A percentile compares a stretch with the other conserved stretches of the same genome.
These are phyloP conservation scores for Baryphthengus martii DNA, from an alignment of 2,113 vertebrate species.

Conservation along the genomic window DNA sequence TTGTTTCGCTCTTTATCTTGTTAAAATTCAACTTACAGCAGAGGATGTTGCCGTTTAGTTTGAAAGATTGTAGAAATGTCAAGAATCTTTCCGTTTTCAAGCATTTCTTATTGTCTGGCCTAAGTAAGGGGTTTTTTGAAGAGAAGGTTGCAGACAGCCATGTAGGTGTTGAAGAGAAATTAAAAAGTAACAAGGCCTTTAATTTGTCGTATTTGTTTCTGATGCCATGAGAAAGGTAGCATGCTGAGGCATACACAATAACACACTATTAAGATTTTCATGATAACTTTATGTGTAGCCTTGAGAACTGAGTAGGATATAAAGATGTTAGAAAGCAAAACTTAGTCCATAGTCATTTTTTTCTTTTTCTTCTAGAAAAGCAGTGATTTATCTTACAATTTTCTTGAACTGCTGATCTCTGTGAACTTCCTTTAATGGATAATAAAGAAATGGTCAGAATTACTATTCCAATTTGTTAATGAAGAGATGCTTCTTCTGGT, in stretches of 20 bases:
- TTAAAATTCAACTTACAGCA: neutral
- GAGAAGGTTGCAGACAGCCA: neutral
- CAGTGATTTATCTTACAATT: neutral
- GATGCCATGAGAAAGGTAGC: neutral
- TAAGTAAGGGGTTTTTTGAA: neutral
- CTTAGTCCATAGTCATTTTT: neutral
- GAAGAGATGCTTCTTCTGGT: neutral
- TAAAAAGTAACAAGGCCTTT: neutral
- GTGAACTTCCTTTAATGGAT: neutral
- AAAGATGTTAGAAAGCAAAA: neutral
- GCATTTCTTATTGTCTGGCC: neutral
- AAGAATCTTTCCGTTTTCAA: neutral
- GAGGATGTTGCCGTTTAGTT: neutral
- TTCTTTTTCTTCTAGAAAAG: neutral
- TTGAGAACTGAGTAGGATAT: neutral
- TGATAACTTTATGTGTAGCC: neutral
- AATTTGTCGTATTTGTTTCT: neutral
- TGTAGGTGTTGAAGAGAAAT: neutral
- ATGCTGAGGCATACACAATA: neutral
- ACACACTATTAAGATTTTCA: neutral
- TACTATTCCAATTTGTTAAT: conserved; percentile 43
- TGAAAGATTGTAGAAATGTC: neutral
- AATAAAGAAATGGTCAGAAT: conserved; percentile 34
- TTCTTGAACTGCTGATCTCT: neutral
- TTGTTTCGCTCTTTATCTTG: neutral